Evolutionary conservation across 1,140 invertebrate species (phyloP).

Genomic region (Vanessa atalanta): DNA sequence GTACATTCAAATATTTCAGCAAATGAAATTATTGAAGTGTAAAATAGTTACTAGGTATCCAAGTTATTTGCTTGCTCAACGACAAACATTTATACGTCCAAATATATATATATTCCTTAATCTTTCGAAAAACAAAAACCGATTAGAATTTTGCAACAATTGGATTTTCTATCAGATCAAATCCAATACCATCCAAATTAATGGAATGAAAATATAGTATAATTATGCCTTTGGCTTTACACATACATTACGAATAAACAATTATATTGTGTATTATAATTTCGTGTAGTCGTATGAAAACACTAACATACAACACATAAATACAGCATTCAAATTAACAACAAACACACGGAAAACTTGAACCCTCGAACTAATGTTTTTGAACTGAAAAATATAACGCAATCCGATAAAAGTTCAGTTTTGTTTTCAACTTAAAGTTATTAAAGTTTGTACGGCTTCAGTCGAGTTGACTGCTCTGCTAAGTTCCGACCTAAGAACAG

Average conservation of each 20-base stretch:
- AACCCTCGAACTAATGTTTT: neutral
- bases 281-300: neutral
- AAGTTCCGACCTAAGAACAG: neutral
- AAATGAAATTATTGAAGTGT: too few relatives aligned
- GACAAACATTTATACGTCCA: too few relatives aligned
- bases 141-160: too few relatives aligned
- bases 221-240: neutral
- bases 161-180: too few relatives aligned
- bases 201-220: neutral
- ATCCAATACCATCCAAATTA: too few relatives aligned
- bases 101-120: too few relatives aligned
- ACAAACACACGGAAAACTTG: neutral
- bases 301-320: neutral
- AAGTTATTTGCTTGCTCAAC: too few relatives aligned
- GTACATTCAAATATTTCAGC: too few relatives aligned
- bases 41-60: too few relatives aligned
- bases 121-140: too few relatives aligned
- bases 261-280: too few relatives aligned
- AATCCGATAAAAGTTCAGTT: neutral
- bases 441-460: constrained; percentile 9
- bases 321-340: neutral
- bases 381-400: constrained; percentile 4
- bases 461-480: neutral
- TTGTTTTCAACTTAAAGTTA: constrained; percentile 5
- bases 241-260: too few relatives aligned